Conservation (phyloP, 30 jellyfish, hydroid and myxozoan genomes). For the Cassiopea xamachana region DNA sequence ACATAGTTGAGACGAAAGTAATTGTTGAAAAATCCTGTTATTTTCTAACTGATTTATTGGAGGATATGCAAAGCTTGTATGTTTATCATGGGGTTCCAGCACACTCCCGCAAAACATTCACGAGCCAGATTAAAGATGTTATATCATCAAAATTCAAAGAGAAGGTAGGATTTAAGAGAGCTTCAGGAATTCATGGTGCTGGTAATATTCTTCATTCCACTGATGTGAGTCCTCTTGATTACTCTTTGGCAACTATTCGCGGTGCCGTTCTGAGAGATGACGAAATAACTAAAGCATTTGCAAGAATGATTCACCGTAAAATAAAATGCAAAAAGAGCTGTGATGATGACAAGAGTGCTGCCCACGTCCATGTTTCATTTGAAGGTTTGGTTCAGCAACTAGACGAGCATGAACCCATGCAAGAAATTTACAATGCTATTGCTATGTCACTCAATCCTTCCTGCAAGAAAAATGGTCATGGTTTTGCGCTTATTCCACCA, state of each 20-base stretch:
- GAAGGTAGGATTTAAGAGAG: constrained; percentile 62
- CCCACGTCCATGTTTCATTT: constrained; percentile 43
- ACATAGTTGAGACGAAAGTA: constrained; percentile 55
- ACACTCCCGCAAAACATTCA: constrained; percentile 62
- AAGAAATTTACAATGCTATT: constrained; percentile 54
- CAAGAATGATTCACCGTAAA: constrained; percentile 60
- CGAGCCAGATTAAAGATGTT: constrained; percentile 56
- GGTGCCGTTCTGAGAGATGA: constrained; percentile 71
- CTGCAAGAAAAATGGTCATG: constrained; percentile 52
- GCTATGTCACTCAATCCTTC: constrained; percentile 67
- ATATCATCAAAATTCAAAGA: constrained; percentile 48
- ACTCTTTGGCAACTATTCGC: constrained; percentile 64
- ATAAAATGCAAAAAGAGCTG: constrained; percentile 59
- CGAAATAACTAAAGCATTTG: constrained; percentile 60
- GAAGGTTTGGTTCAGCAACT: constrained; percentile 51
- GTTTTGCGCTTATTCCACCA: constrained; percentile 52
- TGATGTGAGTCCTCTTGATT: constrained; percentile 70
- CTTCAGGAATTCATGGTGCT: constrained; percentile 71
- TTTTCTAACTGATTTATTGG: constrained; percentile 62
- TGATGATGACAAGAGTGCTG: constrained; percentile 53
- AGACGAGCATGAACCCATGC: constrained; percentile 62
- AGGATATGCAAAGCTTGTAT: constrained; percentile 60
- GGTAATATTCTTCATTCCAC: constrained; percentile 65
- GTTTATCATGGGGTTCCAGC: constrained; percentile 66
- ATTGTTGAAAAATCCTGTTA: constrained; percentile 53